A percentile compares a stretch with the other conserved stretches of the same genome.
phyloP scores from a whole-genome alignment of 2,797 vertebrate genomes.

The Atherinosoma microstoma region DNA sequence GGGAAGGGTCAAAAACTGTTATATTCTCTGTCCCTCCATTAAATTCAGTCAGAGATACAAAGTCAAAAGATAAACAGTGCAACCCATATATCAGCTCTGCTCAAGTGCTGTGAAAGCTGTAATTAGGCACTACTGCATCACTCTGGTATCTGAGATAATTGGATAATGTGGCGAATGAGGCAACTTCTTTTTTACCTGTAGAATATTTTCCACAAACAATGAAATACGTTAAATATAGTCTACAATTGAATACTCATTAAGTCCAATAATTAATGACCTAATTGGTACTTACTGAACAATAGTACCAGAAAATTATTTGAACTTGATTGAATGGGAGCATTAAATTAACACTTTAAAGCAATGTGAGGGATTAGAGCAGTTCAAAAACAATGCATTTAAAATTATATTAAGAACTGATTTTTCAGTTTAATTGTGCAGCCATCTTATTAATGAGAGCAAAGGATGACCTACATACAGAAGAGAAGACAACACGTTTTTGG shows the following conservation, averaged over 20 bases:
- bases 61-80: slow-evolving; percentile 31
- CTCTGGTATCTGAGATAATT: slow-evolving; percentile 24
- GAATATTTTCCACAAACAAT: slow-evolving; percentile 32
- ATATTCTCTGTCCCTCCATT: slow-evolving; percentile 16
- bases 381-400: slow-evolving; percentile 78
- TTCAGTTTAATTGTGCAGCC: slow-evolving; percentile 72
- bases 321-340: slow-evolving; percentile 72
- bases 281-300: slow-evolving; percentile 78
- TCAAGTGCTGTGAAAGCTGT: slow-evolving; percentile 9
- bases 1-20: slow-evolving; percentile 30
- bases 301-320: slow-evolving; percentile 76
- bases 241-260: slow-evolving; percentile 74
- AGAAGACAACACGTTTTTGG: slow-evolving; percentile 29
- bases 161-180: slow-evolving; percentile 23
- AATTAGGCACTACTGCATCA: slow-evolving; percentile 13
- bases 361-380: slow-evolving; percentile 71
- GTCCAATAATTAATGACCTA: slow-evolving; percentile 76
- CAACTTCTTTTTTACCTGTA: slow-evolving; percentile 18
- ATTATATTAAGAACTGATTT: slow-evolving; percentile 70
- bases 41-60: slow-evolving; percentile 26
- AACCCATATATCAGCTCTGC: slow-evolving; percentile 12
- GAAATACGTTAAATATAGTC: slow-evolving; percentile 54
- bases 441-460: slow-evolving; percentile 64
- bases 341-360: slow-evolving; percentile 80
- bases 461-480: slow-evolving; percentile 66